phyloP scores from a whole-genome alignment of 2,888 invertebrate species.

The Nezara viridula region DNA sequence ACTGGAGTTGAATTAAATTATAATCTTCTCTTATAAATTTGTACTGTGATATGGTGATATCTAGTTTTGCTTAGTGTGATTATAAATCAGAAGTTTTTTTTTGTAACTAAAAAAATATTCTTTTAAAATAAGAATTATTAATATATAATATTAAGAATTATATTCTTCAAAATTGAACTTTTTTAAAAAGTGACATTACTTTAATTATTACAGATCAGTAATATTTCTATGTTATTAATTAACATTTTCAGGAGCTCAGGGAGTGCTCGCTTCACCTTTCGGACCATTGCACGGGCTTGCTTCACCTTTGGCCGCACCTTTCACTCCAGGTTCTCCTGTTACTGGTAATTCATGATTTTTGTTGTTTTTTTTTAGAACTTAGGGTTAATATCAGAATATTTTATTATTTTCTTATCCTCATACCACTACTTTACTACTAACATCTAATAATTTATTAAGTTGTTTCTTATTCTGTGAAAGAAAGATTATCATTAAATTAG shows the following conservation, averaged over 20 bases:
- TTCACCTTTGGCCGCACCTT: slow-evolving; percentile 78
- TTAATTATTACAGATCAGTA: too few species aligned
- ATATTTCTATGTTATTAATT: neutral
- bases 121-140: too few species aligned
- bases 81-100: too few species aligned
- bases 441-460: neutral
- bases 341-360: slow-evolving; percentile 67
- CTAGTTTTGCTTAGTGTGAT: too few species aligned
- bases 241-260: slow-evolving; percentile 79
- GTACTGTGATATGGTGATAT: too few species aligned
- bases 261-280: slow-evolving; percentile 89
- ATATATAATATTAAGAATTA: too few species aligned
- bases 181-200: too few species aligned
- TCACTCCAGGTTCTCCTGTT: slow-evolving; percentile 68
- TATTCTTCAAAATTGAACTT: too few species aligned
- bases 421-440: neutral
- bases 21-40: too few species aligned
- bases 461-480: neutral
- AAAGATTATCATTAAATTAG: neutral
- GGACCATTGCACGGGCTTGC: slow-evolving; percentile 84
- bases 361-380: neutral
- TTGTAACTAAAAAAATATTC: too few species aligned
- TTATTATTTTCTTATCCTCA: neutral
- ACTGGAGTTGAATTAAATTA: too few species aligned
- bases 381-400: neutral